These are phyloP conservation scores for Myrmecobius fasciatus DNA, from an alignment of 2,113 vertebrate genomes.

Conservation along the genomic window DNA sequence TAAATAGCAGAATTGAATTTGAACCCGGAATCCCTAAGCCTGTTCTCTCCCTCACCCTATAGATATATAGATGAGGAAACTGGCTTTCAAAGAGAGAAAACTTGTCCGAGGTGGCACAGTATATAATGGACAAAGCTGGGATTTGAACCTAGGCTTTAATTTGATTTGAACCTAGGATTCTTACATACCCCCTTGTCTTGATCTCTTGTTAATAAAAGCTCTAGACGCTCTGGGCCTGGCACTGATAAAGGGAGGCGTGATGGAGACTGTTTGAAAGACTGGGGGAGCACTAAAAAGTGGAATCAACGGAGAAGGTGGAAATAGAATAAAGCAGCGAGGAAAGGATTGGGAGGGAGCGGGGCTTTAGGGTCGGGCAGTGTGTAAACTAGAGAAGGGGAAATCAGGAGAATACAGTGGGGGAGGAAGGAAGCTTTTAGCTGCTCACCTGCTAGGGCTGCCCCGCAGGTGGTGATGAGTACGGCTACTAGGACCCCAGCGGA, in stretches of 20 bases:
- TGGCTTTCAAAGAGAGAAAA: not conserved
- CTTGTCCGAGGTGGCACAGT: not conserved
- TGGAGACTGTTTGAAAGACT: not conserved
- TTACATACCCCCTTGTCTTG: not conserved
- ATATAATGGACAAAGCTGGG: not conserved
- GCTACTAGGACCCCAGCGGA: slow-evolving; percentile 91
- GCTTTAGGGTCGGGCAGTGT: not conserved
- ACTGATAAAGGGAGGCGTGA: not conserved
- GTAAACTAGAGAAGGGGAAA: not conserved
- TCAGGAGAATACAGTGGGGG: not conserved
- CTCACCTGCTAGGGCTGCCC: slow-evolving; percentile 95
- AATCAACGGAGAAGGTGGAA: not conserved
- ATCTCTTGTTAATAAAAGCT: not conserved
- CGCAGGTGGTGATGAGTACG: slow-evolving; percentile 94
- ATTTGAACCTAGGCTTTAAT: not conserved
- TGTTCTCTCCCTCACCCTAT: not conserved
- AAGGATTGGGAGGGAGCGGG: not conserved
- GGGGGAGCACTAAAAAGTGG: slow-evolving; percentile 8
- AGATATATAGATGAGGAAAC: not conserved
- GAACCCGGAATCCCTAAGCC: not conserved
- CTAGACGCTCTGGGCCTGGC: not conserved
- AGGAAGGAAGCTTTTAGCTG: slow-evolving; percentile 34
- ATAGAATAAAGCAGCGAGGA: not conserved
- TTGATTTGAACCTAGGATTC: not conserved
- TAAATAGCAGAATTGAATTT: not conserved